These are phyloP conservation scores for Polymixis lichenea DNA, from an alignment of 2,888 invertebrate species.

Conservation along the genomic window DNA sequence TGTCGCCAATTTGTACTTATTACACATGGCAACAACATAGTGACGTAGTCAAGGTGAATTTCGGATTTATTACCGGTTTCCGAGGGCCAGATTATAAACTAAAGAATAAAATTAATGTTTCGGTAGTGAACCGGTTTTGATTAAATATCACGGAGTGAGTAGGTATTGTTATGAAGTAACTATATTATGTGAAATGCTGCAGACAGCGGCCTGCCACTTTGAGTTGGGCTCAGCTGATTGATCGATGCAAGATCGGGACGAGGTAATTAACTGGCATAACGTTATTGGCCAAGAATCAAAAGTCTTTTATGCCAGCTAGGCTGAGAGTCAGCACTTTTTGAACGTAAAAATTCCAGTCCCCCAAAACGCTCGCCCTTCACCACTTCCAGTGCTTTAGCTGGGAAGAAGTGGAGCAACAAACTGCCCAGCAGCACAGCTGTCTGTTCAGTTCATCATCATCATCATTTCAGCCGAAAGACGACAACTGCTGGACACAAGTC, in stretches of 20 bases:
- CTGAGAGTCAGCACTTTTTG: too few relatives aligned
- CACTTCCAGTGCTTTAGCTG: too few relatives aligned
- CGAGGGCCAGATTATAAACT: slow-evolving; percentile 25
- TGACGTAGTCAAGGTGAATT: slow-evolving; percentile 38
- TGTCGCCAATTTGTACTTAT: slow-evolving; percentile 4
- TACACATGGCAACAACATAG: slow-evolving; percentile 9
- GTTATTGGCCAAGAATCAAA: background rate
- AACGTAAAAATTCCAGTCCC: too few relatives aligned
- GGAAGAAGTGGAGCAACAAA: too few relatives aligned
- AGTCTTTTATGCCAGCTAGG: too few relatives aligned
- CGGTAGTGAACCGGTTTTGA: slow-evolving; percentile 33
- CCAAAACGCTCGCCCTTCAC: too few relatives aligned
- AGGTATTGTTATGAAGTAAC: slow-evolving; percentile 16
- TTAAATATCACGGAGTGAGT: slow-evolving; percentile 14
- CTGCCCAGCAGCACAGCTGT: too few relatives aligned
- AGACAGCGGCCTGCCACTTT: background rate
- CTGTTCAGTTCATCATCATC: too few relatives aligned
- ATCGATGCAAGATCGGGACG: background rate
- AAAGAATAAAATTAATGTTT: slow-evolving; percentile 23
- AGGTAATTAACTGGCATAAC: background rate
- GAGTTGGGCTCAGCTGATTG: background rate
- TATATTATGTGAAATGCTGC: slow-evolving; percentile 5
- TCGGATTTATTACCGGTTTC: slow-evolving; percentile 37
- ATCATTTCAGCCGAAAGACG: too few relatives aligned
- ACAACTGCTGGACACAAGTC: too few relatives aligned